These are phyloP conservation scores for Lophochroa leadbeateri DNA, from an alignment of 2,113 vertebrate species.

Conservation along the genomic window DNA sequence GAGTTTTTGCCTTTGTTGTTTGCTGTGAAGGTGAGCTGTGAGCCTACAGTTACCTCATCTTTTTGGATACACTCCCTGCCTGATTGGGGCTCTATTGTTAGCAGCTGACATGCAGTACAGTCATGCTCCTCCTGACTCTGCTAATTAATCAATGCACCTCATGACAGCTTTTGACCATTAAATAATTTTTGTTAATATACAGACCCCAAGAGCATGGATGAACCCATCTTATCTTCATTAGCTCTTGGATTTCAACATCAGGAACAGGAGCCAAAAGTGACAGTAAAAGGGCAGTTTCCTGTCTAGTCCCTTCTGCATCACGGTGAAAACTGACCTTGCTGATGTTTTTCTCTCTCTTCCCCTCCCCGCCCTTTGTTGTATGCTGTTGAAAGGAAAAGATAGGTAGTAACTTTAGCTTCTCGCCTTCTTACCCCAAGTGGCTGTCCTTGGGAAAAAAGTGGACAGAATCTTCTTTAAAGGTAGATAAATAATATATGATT, in stretches of 20 bases:
- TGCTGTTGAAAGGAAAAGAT: not conserved
- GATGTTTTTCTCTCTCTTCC: not conserved
- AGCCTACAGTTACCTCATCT: not conserved
- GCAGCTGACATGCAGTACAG: not conserved
- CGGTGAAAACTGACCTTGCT: constrained; percentile 2
- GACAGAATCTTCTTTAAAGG: not conserved
- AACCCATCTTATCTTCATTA: constrained; percentile 61
- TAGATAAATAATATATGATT: not conserved
- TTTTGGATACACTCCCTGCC: not conserved
- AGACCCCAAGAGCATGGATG: constrained; percentile 19
- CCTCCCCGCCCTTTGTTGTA: not conserved
- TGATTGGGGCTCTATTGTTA: constrained; percentile 43
- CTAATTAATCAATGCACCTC: constrained; percentile 51
- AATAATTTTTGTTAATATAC: constrained; percentile 52
- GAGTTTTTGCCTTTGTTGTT: not conserved
- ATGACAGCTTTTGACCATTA: constrained; percentile 52
- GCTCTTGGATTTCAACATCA: not conserved
- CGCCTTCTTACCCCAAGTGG: not conserved
- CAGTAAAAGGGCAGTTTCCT: not conserved
- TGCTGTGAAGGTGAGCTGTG: constrained; percentile 29
- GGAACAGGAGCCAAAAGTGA: not conserved
- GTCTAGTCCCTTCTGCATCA: not conserved
- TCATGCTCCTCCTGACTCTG: not conserved
- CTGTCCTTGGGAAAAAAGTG: not conserved
- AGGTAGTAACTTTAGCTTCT: not conserved